Conservation (phyloP, 2,888 invertebrate genomes). For the Drosophila affinis region DNA sequence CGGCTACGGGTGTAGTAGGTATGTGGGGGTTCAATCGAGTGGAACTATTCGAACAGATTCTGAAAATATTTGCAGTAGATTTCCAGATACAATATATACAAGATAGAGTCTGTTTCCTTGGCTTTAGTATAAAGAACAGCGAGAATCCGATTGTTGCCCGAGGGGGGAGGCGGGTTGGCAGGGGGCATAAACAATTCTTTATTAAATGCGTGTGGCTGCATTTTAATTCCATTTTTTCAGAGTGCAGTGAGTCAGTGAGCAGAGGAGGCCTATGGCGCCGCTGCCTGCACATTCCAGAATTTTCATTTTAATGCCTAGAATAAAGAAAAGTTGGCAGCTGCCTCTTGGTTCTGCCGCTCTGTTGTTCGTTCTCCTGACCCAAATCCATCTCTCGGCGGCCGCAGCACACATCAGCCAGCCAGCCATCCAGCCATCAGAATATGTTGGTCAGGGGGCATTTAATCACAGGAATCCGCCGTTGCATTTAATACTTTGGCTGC, state of each 20-base stretch:
- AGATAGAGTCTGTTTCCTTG: neutral
- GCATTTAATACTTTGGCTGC: conserved; percentile 30
- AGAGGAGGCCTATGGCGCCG: conserved; percentile 25
- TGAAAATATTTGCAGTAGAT: neutral
- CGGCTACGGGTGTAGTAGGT: neutral
- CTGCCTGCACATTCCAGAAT: conserved; percentile 35
- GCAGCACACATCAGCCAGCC: conserved; percentile 18
- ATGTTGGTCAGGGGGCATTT: conserved; percentile 46
- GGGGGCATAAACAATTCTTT: conserved; percentile 10
- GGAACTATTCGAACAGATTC: conserved; percentile 18
- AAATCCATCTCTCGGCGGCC: conserved; percentile 43
- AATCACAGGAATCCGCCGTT: conserved; percentile 41
- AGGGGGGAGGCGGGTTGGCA: neutral
- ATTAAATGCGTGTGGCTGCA: conserved; percentile 38
- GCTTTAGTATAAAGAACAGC: conserved; percentile 14
- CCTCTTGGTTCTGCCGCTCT: neutral
- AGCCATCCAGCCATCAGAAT: conserved; percentile 16
- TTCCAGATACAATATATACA: neutral
- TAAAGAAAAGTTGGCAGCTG: conserved; percentile 48
- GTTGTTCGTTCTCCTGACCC: conserved; percentile 41
- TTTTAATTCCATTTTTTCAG: conserved; percentile 38
- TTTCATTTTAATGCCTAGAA: conserved; percentile 43
- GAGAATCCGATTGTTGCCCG: neutral
- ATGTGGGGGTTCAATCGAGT: conserved; percentile 15
- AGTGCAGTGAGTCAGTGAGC: conserved; percentile 1